Percentiles rank a stretch among this genome's conserved stretches.
These are phyloP conservation scores for Choloepus didactylus DNA, from an alignment of 2,797 vertebrate genomes.

Conservation along the genomic window DNA sequence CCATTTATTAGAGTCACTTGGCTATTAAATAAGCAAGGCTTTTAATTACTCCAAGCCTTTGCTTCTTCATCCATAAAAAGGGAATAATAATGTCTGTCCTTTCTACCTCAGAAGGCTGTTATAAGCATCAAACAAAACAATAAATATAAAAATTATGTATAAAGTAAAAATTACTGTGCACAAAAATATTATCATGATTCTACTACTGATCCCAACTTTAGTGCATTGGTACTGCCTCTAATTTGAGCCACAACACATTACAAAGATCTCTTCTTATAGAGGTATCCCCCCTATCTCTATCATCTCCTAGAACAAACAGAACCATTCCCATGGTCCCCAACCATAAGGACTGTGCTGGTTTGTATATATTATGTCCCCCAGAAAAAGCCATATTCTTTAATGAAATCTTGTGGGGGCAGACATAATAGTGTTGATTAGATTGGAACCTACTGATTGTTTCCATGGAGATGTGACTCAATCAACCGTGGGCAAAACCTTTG, in stretches of 20 bases:
- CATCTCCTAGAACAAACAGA: neutral
- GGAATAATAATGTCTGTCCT: conserved; percentile 10
- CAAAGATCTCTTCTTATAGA: neutral
- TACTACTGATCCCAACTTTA: neutral
- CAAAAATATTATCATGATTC: neutral
- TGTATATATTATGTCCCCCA: no score
- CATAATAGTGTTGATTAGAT: no score
- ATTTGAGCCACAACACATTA: neutral
- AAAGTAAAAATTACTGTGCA: conserved; percentile 5
- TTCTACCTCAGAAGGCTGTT: conserved; percentile 35
- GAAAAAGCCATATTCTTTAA: no score
- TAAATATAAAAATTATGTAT: conserved; percentile 2
- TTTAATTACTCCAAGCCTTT: conserved; percentile 49
- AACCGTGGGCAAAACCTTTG: no score
- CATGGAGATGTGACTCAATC: no score
- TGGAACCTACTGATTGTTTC: no score
- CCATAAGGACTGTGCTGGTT: no score
- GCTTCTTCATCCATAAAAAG: conserved; percentile 2
- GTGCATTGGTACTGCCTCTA: neutral
- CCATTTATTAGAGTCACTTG: conserved; percentile 4
- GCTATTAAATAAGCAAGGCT: neutral
- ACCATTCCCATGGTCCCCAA: neutral
- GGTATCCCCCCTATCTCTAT: neutral
- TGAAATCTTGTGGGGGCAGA: no score
- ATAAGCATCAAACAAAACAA: conserved; percentile 50